Evolutionary conservation across 1,140 invertebrate genomes (phyloP).

Genomic region (Cheumatopsyche charites): DNA sequence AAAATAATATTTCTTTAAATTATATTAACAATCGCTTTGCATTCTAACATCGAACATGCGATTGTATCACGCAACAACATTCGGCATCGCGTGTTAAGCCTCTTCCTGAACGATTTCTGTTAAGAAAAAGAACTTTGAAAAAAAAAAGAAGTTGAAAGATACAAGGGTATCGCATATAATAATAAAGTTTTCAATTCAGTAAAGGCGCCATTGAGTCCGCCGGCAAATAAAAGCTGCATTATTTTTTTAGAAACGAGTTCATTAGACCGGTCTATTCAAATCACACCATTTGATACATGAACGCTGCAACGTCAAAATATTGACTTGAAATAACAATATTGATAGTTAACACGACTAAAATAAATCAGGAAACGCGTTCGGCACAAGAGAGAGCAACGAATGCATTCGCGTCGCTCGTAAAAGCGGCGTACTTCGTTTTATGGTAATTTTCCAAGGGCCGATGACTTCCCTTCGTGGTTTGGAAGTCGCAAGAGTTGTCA

Average conservation of each 20-base stretch:
- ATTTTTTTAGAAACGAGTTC: too few relatives aligned
- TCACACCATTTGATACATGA: too few relatives aligned
- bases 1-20: neutral
- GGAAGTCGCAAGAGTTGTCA: neutral
- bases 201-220: too few relatives aligned
- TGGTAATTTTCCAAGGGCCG: constrained; percentile 13
- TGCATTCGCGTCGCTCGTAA: constrained; percentile 14
- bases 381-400: neutral
- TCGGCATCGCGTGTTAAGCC: neutral
- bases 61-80: neutral
- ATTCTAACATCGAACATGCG: neutral
- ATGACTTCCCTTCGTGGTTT: neutral
- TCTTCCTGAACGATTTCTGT: neutral
- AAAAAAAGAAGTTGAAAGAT: constrained; percentile 1
- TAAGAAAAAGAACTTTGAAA: neutral
- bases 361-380: too few relatives aligned
- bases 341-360: too few relatives aligned
- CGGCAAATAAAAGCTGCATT: too few relatives aligned
- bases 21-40: neutral
- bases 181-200: constrained; percentile 16
- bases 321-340: too few relatives aligned
- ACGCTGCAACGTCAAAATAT: too few relatives aligned
- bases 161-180: neutral
- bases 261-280: too few relatives aligned
- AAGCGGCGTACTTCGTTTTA: constrained; percentile 7